Evolutionary conservation across 2,797 vertebrate genomes (phyloP).

Genomic region (Silurus lanzhouensis): DNA sequence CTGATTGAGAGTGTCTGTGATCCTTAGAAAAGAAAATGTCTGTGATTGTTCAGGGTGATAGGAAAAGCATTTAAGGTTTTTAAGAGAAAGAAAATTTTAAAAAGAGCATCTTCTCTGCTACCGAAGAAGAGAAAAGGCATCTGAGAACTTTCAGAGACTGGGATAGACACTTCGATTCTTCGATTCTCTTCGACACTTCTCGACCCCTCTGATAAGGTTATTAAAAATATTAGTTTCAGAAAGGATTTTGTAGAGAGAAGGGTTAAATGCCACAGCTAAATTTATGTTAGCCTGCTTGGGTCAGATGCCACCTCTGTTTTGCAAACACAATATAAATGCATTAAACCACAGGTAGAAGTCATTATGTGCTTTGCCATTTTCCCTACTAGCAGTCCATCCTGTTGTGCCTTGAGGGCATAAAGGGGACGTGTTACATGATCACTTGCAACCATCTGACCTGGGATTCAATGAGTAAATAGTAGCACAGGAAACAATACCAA

Average conservation of each 20-base stretch:
- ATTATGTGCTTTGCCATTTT: background rate
- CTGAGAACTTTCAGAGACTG: background rate
- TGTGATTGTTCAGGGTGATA: too few species aligned
- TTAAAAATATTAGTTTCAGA: background rate
- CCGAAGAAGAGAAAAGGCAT: background rate
- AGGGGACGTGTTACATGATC: background rate
- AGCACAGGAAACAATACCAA: background rate
- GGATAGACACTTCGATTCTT: background rate
- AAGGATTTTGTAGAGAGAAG: background rate
- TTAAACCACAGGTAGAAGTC: background rate
- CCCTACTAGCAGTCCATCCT: background rate
- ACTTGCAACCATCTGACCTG: background rate
- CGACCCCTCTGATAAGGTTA: too few species aligned
- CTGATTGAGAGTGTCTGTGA: background rate
- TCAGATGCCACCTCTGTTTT: too few species aligned
- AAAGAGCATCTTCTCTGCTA: background rate
- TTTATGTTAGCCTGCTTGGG: background rate
- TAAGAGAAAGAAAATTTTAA: background rate
- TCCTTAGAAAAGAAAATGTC: background rate
- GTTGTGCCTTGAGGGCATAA: background rate
- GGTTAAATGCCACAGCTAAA: background rate
- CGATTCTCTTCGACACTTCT: too few species aligned
- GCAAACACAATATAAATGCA: too few species aligned
- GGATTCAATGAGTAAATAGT: background rate
- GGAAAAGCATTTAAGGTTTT: too few species aligned